These are phyloP conservation scores for Sander lucioperca DNA, from an alignment of 2,113 vertebrate species.

Conservation along the genomic window DNA sequence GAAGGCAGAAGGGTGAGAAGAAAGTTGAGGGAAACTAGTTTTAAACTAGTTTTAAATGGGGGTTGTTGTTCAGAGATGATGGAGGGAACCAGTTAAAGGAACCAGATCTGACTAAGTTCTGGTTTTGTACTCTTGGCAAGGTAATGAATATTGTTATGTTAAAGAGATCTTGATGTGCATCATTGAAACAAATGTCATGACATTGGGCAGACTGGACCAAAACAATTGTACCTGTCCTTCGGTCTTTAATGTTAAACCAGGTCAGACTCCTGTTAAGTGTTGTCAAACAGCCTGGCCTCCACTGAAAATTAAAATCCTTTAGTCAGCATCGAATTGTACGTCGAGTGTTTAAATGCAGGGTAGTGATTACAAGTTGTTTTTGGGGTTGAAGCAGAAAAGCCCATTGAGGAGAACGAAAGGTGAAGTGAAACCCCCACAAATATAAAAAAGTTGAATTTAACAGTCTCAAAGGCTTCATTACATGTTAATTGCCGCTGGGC, in stretches of 20 bases:
- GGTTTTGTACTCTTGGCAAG: background rate
- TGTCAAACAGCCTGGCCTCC: constrained; percentile 13
- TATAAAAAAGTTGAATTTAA: constrained; percentile 38
- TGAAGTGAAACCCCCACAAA: constrained; percentile 15
- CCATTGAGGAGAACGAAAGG: constrained; percentile 22
- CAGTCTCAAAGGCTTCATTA: constrained; percentile 55
- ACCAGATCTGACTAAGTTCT: constrained; percentile 26
- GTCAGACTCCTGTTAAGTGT: no score
- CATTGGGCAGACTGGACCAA: background rate
- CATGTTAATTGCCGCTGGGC: constrained; percentile 27
- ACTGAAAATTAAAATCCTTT: constrained; percentile 31
- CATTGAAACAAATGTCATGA: constrained; percentile 17
- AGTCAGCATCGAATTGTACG: constrained; percentile 17
- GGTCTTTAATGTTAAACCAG: constrained; percentile 19
- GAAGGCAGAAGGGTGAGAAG: background rate
- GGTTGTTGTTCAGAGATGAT: background rate
- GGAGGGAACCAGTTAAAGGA: background rate
- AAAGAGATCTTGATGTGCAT: background rate
- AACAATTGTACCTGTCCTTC: background rate
- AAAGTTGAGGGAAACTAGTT: constrained; percentile 10
- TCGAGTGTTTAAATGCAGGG: constrained; percentile 19
- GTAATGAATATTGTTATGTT: constrained; percentile 21
- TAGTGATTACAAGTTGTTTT: constrained; percentile 34
- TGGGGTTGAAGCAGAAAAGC: constrained; percentile 6
- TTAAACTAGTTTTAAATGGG: constrained; percentile 16